Conservation (phyloP, 30 jellyfish, hydroid and myxozoan genomes). For the Nemopilema nomurai region DNA sequence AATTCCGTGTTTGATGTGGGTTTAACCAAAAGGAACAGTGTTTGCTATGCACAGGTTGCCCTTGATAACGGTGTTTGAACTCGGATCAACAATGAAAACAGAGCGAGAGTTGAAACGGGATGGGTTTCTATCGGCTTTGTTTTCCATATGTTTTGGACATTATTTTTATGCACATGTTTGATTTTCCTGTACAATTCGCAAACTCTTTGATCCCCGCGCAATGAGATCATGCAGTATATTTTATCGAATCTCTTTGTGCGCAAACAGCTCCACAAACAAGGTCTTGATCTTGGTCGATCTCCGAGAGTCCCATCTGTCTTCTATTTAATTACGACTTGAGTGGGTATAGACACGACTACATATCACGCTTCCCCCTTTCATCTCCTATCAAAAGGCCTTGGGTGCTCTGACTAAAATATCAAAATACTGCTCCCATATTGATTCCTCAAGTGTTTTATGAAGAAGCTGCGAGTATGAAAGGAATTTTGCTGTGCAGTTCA, state of each 20-base stretch:
- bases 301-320: neutral
- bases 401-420: too few relatives aligned
- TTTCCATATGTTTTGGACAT: constrained; percentile 10
- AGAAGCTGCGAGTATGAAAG: too few relatives aligned
- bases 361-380: too few relatives aligned
- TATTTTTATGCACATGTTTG: constrained; percentile 39
- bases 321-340: constrained; percentile 6
- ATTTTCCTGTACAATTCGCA: neutral
- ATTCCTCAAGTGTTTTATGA: too few relatives aligned
- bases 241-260: constrained; percentile 27
- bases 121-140: constrained; percentile 24
- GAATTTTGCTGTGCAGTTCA: too few relatives aligned
- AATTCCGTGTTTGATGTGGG: constrained; percentile 36
- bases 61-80: constrained; percentile 26
- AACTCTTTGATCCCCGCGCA: constrained; percentile 56
- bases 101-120: constrained; percentile 25
- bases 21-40: constrained; percentile 10
- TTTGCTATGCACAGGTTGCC: constrained; percentile 55
- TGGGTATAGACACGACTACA: neutral
- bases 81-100: constrained; percentile 46
- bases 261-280: constrained; percentile 29
- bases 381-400: too few relatives aligned
- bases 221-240: constrained; percentile 10
- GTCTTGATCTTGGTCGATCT: constrained; percentile 13
- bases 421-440: too few relatives aligned